Conservation (phyloP, 2,797 vertebrate genomes). For the Notamacropus eugenii region DNA sequence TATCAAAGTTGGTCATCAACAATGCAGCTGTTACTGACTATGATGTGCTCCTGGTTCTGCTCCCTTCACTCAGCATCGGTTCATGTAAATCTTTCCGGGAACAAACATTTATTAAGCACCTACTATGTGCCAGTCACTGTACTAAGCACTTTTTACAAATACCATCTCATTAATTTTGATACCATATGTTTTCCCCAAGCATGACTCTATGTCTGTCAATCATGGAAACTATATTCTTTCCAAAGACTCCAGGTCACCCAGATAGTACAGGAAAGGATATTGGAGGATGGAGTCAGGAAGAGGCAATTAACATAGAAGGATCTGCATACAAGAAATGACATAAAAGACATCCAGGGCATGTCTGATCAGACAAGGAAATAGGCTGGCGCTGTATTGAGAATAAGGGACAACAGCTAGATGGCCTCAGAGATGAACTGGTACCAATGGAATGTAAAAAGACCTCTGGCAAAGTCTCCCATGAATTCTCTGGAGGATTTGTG, state of each 20-base stretch:
- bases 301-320: not conserved
- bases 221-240: not conserved
- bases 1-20: too few relatives aligned
- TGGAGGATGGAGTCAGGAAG: not conserved
- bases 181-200: not conserved
- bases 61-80: too few relatives aligned
- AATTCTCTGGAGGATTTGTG: too few relatives aligned
- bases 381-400: not conserved
- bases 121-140: not conserved
- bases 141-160: not conserved
- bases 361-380: not conserved
- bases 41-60: too few relatives aligned
- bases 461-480: not conserved
- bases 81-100: too few relatives aligned
- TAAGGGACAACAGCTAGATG: not conserved
- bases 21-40: too few relatives aligned
- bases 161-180: not conserved
- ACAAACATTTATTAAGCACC: not conserved
- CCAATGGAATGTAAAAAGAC: not conserved
- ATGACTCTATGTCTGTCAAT: not conserved
- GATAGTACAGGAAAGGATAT: not conserved
- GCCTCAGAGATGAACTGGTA: not conserved
- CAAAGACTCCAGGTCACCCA: not conserved
- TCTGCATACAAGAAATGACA: not conserved
- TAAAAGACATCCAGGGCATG: not conserved